Evolutionary conservation across 2,888 invertebrate species (phyloP), one percentile per base, ranked within the genome.

Genomic region (Heteromyza rotundicornis): DNA sequence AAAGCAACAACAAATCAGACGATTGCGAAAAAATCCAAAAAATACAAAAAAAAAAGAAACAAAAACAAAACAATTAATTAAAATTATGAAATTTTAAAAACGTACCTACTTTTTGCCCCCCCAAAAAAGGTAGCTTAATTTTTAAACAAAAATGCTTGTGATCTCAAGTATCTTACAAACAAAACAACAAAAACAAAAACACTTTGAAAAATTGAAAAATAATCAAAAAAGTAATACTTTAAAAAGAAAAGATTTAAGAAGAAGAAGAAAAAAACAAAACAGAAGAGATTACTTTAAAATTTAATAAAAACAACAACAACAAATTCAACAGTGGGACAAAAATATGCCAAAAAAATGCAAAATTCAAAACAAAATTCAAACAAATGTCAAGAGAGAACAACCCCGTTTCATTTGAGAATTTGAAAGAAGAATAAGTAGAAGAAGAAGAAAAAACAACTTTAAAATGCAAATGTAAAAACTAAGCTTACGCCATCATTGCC

Each of bases 81-180:
- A 63, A 51, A 22, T 7, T 58, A 56, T 27, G 57, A 62, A 44
- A 56, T 24, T 24, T 40, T 3, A 40, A 53, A 57, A 63, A 57
- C 55, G 49, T 27, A 10, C 27, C 10, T 3, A 40, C 12, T 55
- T 36, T 36, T 32, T 8, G 12, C 27, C 3, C 27, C n/a, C n/a
- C n/a, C n/a, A n/a, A n/a, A 62, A 62, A 63, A 59, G 24, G 32
- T 16, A 51, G 40, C 55, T 61, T 32, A 24, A 36, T 40, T 32
- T 55, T 40, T 55, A 55, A 69, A 68, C 62, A 55, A 68, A 69
- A 77, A 72, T 78, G 79, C 80, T 79, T 79, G 78, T 79, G 79
- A 79, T 79, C 79, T 79, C 79, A 79, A 79, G 71, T 75, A 76
- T 73, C 77, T 77, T 77, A 76, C 73, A 70, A 76, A 68, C 73